Evolutionary conservation across 2,888 invertebrate genomes (phyloP).

Genomic region (Morpho deidamia): DNA sequence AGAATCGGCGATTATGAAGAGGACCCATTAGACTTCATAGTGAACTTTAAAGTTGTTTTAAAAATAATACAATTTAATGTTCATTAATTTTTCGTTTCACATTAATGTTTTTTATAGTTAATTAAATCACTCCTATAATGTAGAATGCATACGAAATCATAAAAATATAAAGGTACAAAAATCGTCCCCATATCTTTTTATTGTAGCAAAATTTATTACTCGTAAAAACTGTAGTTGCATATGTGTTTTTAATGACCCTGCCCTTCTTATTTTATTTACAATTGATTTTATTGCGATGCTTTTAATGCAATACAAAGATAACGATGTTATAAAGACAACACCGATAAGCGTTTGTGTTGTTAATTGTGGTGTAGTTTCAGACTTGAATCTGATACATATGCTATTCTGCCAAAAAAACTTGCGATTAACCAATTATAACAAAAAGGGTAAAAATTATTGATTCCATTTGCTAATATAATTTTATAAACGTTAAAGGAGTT

Average conservation of each 20-base stretch:
- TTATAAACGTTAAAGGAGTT: too few relatives aligned
- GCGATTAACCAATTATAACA: too few relatives aligned
- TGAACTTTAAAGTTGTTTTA: conserved; percentile 1
- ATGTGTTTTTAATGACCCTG: conserved; percentile 55
- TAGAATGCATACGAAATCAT: conserved; percentile 45
- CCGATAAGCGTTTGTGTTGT: too few relatives aligned
- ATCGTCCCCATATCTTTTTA: conserved; percentile 57
- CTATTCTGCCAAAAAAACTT: too few relatives aligned
- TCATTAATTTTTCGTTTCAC: conserved; percentile 12
- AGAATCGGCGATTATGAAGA: too few relatives aligned
- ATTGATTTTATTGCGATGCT: conserved; percentile 38
- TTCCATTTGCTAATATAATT: too few relatives aligned
- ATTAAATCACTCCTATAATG: conserved; percentile 51
- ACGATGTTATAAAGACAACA: neutral
- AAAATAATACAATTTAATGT: conserved; percentile 1
- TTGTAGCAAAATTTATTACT: conserved; percentile 59
- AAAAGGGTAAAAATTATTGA: too few relatives aligned
- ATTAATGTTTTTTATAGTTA: conserved; percentile 41
- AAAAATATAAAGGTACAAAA: conserved; percentile 50
- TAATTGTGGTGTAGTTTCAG: too few relatives aligned
- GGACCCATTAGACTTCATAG: too few relatives aligned
- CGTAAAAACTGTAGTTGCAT: conserved; percentile 53
- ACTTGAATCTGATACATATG: too few relatives aligned
- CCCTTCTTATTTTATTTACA: conserved; percentile 47
- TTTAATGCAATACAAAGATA: conserved; percentile 8